Conservation (phyloP, 1,140 invertebrate species). For the Sinonovacula constricta region DNA sequence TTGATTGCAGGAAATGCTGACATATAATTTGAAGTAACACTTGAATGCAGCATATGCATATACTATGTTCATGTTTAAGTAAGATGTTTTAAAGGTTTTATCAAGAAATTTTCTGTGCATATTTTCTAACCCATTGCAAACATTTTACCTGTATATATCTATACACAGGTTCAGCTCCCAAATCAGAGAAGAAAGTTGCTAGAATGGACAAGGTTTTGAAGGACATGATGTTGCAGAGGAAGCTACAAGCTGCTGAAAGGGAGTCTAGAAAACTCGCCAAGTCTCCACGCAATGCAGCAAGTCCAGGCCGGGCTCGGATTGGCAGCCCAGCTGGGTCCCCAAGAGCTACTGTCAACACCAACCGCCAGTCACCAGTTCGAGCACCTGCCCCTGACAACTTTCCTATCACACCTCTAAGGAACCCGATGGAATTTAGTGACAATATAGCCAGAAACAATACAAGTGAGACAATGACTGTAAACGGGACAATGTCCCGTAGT, state of each 20-base stretch:
- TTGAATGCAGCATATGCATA: too few relatives aligned
- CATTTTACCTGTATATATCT: too few relatives aligned
- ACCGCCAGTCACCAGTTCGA: constrained; percentile 37
- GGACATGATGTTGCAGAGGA: constrained; percentile 46
- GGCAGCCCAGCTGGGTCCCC: constrained; percentile 44
- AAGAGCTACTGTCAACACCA: neutral
- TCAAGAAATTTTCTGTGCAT: too few relatives aligned
- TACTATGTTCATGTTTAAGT: too few relatives aligned
- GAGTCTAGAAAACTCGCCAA: constrained; percentile 41
- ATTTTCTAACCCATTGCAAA: too few relatives aligned
- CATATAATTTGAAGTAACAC: too few relatives aligned
- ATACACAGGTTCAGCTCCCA: constrained; percentile 35
- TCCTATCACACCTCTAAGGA: constrained; percentile 15
- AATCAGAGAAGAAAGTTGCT: constrained; percentile 45
- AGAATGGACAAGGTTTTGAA: constrained; percentile 44
- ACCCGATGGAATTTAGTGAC: neutral
- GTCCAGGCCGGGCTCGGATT: constrained; percentile 35
- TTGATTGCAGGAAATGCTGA: too few relatives aligned
- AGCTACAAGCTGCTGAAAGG: constrained; percentile 40
- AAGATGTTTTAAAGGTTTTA: too few relatives aligned
- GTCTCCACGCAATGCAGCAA: constrained; percentile 21
- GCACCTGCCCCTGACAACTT: neutral
- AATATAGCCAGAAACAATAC: too few relatives aligned
- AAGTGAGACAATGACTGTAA: too few relatives aligned
- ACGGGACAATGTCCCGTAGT: too few relatives aligned